These are phyloP conservation scores for Myripristis murdjan DNA, from an alignment of 2,797 vertebrate species.

Conservation along the genomic window DNA sequence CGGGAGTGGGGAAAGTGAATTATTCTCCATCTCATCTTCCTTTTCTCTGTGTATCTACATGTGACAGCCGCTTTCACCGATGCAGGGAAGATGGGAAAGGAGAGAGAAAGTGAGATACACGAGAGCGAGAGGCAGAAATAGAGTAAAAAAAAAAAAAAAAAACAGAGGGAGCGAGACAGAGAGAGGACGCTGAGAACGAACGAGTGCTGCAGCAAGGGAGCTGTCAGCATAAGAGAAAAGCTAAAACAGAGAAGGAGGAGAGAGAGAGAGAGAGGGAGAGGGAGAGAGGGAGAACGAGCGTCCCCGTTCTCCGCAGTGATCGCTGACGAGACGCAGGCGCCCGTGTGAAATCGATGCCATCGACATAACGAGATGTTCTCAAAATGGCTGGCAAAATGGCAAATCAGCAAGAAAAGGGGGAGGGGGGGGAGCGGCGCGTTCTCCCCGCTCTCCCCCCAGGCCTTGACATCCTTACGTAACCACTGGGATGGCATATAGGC, in stretches of 20 bases:
- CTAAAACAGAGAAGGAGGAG: conserved; percentile 13
- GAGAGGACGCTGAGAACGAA: not conserved
- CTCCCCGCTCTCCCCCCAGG: not conserved
- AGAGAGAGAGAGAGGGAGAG: not conserved
- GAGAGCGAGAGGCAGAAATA: not conserved
- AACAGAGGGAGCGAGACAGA: conserved; percentile 10
- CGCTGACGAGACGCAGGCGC: conserved; percentile 35
- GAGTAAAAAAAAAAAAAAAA: not conserved
- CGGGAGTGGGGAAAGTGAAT: too few species aligned
- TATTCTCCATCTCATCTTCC: conserved; percentile 25
- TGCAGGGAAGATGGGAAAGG: not conserved
- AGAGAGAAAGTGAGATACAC: not conserved
- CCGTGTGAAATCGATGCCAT: conserved; percentile 47
- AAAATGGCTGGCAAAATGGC: conserved; percentile 11
- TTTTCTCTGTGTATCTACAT: too few species aligned
- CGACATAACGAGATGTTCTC: conserved; percentile 60
- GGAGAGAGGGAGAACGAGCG: conserved; percentile 8
- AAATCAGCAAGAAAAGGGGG: conserved; percentile 58
- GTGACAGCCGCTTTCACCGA: too few species aligned
- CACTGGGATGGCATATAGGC: conserved; percentile 16
- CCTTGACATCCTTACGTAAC: conserved; percentile 42
- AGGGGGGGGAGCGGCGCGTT: too few species aligned
- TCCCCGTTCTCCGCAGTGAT: conserved; percentile 30
- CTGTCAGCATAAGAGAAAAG: conserved; percentile 14
- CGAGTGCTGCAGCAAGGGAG: not conserved